These are phyloP conservation scores for Plutomurus gul DNA, from an alignment of 1,140 invertebrate genomes.

Conservation along the genomic window DNA sequence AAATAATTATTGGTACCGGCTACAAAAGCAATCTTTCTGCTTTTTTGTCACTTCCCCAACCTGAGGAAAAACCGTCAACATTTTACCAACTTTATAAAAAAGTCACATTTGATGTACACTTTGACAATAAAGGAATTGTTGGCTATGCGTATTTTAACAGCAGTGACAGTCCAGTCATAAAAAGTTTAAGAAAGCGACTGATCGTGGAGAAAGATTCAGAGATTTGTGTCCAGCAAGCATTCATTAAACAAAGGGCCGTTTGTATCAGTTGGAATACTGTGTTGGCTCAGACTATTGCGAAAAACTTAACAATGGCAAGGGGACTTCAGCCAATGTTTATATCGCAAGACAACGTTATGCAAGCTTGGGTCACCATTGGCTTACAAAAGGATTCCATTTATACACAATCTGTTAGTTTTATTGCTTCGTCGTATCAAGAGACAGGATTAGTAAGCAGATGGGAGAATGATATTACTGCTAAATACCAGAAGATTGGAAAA, in stretches of 20 bases:
- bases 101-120: constrained; percentile 18
- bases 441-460: background rate
- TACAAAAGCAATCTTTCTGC: constrained; percentile 36
- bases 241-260: constrained; percentile 5
- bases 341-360: background rate
- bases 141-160: constrained; percentile 32
- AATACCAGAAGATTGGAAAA: background rate
- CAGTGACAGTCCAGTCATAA: constrained; percentile 7
- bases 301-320: constrained; percentile 3
- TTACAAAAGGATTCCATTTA: constrained; percentile 31
- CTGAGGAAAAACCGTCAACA: background rate
- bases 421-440: background rate
- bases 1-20: constrained; percentile 30
- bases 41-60: constrained; percentile 7
- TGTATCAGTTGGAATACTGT: constrained; percentile 38
- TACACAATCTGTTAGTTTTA: background rate
- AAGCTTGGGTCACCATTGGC: constrained; percentile 12
- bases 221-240: constrained; percentile 5
- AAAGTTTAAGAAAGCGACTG: constrained; percentile 14
- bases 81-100: background rate
- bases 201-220: background rate
- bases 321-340: background rate
- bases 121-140: constrained; percentile 37
- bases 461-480: background rate
- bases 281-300: background rate